Evolutionary conservation across 64 coral and sea anemone genomes (phyloP), one percentile per base, ranked within the genome.

Genomic region (Pocillopora verrucosa): DNA sequence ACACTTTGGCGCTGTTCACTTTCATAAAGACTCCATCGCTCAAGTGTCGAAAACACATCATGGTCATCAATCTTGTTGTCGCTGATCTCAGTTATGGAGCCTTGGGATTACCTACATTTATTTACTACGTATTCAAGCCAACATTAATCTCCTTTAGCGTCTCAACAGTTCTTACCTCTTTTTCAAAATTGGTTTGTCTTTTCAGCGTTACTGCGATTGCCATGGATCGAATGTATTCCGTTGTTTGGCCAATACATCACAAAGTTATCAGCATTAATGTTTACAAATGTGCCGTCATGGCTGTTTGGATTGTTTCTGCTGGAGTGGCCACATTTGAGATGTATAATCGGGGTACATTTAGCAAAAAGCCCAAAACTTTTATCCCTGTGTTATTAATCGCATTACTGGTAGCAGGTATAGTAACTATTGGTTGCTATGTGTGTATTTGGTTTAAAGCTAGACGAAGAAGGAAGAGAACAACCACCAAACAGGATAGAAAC

Each of bases 21-120:
- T 89, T 72, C 37, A 13, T 20, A 5, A 89, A 26, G 34, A 89
- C 76, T 41, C 12, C 13, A 64, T 80, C 76, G 11, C n/a, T 89
- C 9, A 61, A 45, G 64, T 80, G 11, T 34, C 75, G 76, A 37
- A 79, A 45, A 20, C 76, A 76, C 75, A 41, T 79, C 1, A 13
- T 89, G 88, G 79, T 89, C n/a, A 89, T 81, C 19, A 89, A 89
- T 24, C 88, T 89, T 26, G 67, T 65, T 61, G 38, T 89, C 16
- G 61, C 76, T 10, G 88, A 89, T 72, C 24, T 89, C 17, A 11
- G 58, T 14, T 77, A 59, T 56, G 76, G 76, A 17, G 67, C 36
- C 59, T 34, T 45, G 16, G 78, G 58, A 34, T 11, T 80, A 24
- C n/a, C 58, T 14, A 26, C 58, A 13, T 16, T 59, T 1, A 16